phyloP scores from a whole-genome alignment of 2,888 invertebrate species.

The Temnothorax unifasciatus region DNA sequence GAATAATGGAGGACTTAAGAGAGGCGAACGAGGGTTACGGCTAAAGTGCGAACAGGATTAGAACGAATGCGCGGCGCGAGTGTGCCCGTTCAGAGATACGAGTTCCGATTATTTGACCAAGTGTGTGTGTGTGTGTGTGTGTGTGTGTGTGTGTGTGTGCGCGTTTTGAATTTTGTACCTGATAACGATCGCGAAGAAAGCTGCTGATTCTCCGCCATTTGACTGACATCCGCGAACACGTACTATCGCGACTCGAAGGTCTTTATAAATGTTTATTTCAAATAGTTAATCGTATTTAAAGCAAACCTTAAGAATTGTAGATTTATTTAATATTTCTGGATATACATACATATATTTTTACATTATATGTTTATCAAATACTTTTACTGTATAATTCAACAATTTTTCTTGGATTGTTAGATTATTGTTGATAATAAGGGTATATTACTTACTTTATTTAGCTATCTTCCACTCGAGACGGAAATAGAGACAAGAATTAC shows the following conservation, averaged over 20 bases:
- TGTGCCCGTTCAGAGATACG: constrained; percentile 4
- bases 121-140: constrained; percentile 31
- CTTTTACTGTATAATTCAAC: not conserved
- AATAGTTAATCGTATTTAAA: not conserved
- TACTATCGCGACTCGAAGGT: not conserved
- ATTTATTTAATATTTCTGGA: not conserved
- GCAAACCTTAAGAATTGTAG: not conserved
- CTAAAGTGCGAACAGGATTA: constrained; percentile 47
- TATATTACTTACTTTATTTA: constrained; percentile 30
- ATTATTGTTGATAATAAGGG: not conserved
- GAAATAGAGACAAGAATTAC: constrained; percentile 61
- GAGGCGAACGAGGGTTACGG: constrained; percentile 14
- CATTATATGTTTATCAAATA: not conserved
- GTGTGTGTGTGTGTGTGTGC: constrained; percentile 15
- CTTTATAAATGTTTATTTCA: not conserved
- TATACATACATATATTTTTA: not conserved
- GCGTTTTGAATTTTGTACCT: constrained; percentile 31
- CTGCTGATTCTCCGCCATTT: not conserved
- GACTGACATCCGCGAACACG: not conserved
- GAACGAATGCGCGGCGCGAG: constrained; percentile 23
- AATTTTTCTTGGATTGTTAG: not conserved
- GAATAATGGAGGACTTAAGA: constrained; percentile 54
- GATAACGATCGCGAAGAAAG: constrained; percentile 28
- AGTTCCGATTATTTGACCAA: constrained; percentile 42
- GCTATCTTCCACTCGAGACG: constrained; percentile 11